Conservation (phyloP, 2,113 vertebrate species). For the Oophaga pumilio region DNA sequence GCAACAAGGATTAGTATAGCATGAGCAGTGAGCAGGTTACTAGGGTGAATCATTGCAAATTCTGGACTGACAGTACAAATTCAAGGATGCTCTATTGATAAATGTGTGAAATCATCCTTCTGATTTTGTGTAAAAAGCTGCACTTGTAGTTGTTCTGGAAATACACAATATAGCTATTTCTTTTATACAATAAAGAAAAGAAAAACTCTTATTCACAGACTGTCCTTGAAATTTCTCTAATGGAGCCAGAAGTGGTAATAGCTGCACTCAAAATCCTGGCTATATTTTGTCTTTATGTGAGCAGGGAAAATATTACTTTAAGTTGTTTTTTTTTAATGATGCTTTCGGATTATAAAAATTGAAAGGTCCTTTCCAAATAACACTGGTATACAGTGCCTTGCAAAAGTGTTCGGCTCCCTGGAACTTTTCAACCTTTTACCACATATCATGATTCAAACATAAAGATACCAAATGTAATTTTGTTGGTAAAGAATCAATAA, state of each 20-base stretch:
- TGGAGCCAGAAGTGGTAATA: background rate
- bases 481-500: too few relatives aligned
- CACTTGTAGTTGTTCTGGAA: background rate
- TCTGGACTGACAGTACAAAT: background rate
- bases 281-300: background rate
- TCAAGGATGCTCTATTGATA: background rate
- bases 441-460: too few relatives aligned
- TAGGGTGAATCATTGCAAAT: background rate
- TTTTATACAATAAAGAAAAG: background rate
- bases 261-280: background rate
- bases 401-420: too few relatives aligned
- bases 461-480: too few relatives aligned
- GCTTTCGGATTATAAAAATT: too few relatives aligned
- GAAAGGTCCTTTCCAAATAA: too few relatives aligned
- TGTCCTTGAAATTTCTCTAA: background rate
- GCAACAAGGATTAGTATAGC: background rate
- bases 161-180: background rate
- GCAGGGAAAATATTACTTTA: too few relatives aligned
- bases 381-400: too few relatives aligned
- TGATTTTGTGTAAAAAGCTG: background rate
- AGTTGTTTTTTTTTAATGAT: too few relatives aligned
- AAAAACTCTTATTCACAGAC: background rate
- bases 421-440: too few relatives aligned
- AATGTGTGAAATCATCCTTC: background rate
- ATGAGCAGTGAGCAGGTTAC: background rate